A percentile compares a stretch with the other conserved stretches of the same genome.
phyloP scores from a whole-genome alignment of 2,888 invertebrate species.

The Ormyrus pomaceus region DNA sequence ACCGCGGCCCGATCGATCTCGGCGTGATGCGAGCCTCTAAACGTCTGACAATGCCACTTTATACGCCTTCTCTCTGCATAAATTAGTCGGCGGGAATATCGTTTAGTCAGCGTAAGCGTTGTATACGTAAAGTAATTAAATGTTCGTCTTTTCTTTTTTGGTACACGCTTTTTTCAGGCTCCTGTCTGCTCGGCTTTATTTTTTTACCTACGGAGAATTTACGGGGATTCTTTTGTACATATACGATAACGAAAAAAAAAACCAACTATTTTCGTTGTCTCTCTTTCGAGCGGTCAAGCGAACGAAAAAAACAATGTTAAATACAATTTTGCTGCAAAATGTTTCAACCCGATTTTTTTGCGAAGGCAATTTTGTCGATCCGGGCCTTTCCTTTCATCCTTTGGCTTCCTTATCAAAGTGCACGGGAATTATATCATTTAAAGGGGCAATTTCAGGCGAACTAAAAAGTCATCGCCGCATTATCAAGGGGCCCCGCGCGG shows the following conservation, averaged over 20 bases:
- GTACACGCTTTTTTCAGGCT: not conserved
- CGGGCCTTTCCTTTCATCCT: too few relatives aligned
- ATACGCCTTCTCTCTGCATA: slow-evolving; percentile 22
- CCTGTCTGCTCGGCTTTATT: too few relatives aligned
- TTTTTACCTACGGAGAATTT: too few relatives aligned
- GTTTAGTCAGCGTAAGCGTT: slow-evolving; percentile 36
- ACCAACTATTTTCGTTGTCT: too few relatives aligned
- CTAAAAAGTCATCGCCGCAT: slow-evolving; percentile 25
- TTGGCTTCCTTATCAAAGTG: not conserved
- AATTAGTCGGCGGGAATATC: slow-evolving; percentile 31
- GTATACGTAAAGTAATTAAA: slow-evolving; percentile 16
- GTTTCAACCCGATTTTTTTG: too few relatives aligned
- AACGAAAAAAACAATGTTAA: too few relatives aligned
- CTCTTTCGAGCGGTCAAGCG: too few relatives aligned
- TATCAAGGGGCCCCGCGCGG: slow-evolving; percentile 1
- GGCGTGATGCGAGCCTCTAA: slow-evolving; percentile 1
- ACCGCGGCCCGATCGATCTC: slow-evolving; percentile 24
- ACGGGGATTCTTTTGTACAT: too few relatives aligned
- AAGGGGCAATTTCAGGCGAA: slow-evolving; percentile 28
- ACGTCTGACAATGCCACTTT: slow-evolving; percentile 8
- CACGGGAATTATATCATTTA: slow-evolving; percentile 5
- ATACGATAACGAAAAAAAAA: too few relatives aligned
- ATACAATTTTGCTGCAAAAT: too few relatives aligned
- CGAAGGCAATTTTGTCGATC: too few relatives aligned
- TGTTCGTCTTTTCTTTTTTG: slow-evolving; percentile 4